These are phyloP conservation scores for Trichonephila inaurata DNA, from an alignment of 1,140 invertebrate species.

Conservation along the genomic window DNA sequence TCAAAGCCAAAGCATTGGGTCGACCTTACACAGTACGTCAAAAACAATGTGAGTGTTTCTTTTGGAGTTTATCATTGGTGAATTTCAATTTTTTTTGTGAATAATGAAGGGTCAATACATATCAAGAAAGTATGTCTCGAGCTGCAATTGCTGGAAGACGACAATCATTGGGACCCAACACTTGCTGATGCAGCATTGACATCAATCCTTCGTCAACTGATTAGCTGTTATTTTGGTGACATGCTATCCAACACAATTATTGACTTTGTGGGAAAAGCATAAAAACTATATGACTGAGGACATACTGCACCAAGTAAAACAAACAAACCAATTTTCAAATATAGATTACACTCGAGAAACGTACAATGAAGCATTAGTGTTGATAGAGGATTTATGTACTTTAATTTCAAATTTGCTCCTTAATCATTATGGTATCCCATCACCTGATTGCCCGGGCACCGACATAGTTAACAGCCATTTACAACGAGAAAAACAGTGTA, in stretches of 20 bases:
- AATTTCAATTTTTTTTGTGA: no score
- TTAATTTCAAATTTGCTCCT: no score
- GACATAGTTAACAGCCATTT: no score
- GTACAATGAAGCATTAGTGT: slow-evolving; percentile 76
- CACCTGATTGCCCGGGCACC: no score
- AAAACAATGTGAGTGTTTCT: slow-evolving; percentile 77
- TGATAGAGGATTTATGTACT: no score
- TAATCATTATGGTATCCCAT: no score
- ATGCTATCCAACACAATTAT: background rate
- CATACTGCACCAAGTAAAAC: background rate
- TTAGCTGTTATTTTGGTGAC: no score
- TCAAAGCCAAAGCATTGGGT: slow-evolving; percentile 8
- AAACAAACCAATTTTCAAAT: background rate
- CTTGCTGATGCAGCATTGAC: no score
- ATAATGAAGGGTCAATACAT: no score
- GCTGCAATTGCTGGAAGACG: slow-evolving; percentile 78
- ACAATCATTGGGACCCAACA: background rate
- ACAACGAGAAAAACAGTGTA: no score
- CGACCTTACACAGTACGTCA: slow-evolving; percentile 35
- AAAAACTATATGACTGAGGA: background rate
- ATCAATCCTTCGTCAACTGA: no score
- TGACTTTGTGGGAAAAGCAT: background rate
- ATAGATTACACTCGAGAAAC: slow-evolving; percentile 78
- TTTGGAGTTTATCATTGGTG: background rate
- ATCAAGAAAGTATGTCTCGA: slow-evolving; percentile 40